Evolutionary conservation across 2,888 invertebrate species (phyloP), one percentile per base, ranked within the genome.

Genomic region (Dolichomitus sp.): DNA sequence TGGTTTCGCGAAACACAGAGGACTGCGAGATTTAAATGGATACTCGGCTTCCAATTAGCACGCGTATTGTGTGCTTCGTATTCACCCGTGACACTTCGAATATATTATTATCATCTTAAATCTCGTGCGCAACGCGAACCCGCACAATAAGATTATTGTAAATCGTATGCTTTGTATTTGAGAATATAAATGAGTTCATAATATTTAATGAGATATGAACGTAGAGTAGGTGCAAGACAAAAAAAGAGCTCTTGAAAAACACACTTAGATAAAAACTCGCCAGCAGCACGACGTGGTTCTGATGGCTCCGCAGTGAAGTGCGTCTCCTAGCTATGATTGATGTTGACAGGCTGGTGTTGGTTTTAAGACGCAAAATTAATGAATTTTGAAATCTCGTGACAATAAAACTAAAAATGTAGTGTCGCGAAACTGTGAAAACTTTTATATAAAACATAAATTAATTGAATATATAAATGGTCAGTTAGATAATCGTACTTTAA

Each of bases 51-150:
- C 30, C 57, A 33, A 54, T 57, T 57, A 57, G 57, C 33, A 30
- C 30, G 57, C 6, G 57, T 7, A 57, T 57, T 33, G 30, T 33
- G 57, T n/a, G 57, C 33, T 33, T 57, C 33, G 33, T 57, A 30
- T 27, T 57, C 57, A 33, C 33, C 9, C 33, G 57, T 30, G n/a
- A 33, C 57, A 33, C 23, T 57, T 30, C 30, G 33, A 33, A 7
- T 33, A 30, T 33, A 57, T 57, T 57, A 57, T 57, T 33, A 33
- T 57, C 12, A 33, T 57, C n/a, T 33, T 33, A 57, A 57, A 14
- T 54, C 30, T 54, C 27, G 27, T 54, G 23, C 14, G 4, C 27
- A 12, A 54, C 5, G 11, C 27, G 14, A n/a, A 6, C 12, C 2
- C 12, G 54, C 14, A 14, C 54, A 54, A 14, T 14, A 30, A 14